These are phyloP conservation scores for Cheilosia vulpina DNA, from an alignment of 2,888 invertebrate genomes.

Conservation along the genomic window DNA sequence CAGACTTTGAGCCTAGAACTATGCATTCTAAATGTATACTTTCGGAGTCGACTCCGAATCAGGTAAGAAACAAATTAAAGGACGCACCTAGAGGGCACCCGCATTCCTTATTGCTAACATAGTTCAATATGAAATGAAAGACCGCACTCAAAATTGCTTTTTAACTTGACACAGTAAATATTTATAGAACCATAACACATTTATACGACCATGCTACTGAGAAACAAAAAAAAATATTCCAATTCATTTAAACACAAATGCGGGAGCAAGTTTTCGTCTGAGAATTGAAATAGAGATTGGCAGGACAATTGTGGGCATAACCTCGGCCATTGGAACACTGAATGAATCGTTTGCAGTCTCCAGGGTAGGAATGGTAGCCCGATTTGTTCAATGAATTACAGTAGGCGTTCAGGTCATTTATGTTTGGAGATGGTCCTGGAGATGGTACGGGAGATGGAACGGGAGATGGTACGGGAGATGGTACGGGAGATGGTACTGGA, in stretches of 20 bases:
- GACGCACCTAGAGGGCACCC: too few relatives aligned
- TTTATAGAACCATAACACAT: too few relatives aligned
- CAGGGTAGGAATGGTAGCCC: constrained; percentile 77
- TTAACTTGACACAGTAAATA: too few relatives aligned
- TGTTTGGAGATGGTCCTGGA: constrained; percentile 61
- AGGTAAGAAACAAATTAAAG: too few relatives aligned
- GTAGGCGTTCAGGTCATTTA: neutral
- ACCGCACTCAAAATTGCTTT: too few relatives aligned
- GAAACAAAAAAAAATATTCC: neutral
- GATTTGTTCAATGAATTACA: neutral
- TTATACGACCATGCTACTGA: too few relatives aligned
- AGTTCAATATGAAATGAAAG: too few relatives aligned
- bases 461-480: neutral
- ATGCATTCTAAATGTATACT: too few relatives aligned
- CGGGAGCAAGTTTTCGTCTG: constrained; percentile 74
- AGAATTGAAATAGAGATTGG: constrained; percentile 77
- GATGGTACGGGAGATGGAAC: constrained; percentile 33
- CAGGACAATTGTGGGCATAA: constrained; percentile 76
- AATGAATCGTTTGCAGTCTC: constrained; percentile 80
- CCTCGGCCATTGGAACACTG: constrained; percentile 77
- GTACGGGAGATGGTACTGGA: neutral
- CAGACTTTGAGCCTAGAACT: too few relatives aligned
- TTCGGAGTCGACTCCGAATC: too few relatives aligned
- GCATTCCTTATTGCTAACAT: too few relatives aligned
- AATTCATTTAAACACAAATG: constrained; percentile 56